A percentile compares a stretch with the other conserved stretches of the same genome.
These are phyloP conservation scores for Torymus tubicola DNA, from an alignment of 2,888 invertebrate genomes.

Conservation along the genomic window DNA sequence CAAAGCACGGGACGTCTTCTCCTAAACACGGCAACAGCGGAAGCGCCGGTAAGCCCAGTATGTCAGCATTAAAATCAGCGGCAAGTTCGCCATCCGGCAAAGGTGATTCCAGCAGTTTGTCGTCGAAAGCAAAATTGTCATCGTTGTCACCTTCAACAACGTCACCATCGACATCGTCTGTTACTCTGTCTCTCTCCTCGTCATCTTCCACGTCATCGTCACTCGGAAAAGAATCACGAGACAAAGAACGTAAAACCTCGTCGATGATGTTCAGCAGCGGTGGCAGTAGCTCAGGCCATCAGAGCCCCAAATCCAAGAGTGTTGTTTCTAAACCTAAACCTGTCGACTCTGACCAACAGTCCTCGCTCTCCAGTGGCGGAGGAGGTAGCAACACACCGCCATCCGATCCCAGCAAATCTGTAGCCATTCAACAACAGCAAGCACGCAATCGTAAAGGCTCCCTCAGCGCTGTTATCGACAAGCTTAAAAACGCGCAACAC, in stretches of 20 bases:
- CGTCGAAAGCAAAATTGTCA: slow-evolving; percentile 66
- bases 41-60: slow-evolving; percentile 90
- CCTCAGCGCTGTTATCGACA: slow-evolving; percentile 91
- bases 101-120: slow-evolving; percentile 57
- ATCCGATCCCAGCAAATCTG: slow-evolving; percentile 81
- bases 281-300: slow-evolving; percentile 79
- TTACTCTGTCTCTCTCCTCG: slow-evolving; percentile 9
- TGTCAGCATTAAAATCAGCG: slow-evolving; percentile 91
- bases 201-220: slow-evolving; percentile 34
- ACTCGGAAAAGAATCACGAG: slow-evolving; percentile 64
- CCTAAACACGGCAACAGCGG: slow-evolving; percentile 86
- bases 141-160: slow-evolving; percentile 67
- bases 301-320: slow-evolving; percentile 83
- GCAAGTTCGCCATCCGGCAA: slow-evolving; percentile 77
- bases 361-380: slow-evolving; percentile 68
- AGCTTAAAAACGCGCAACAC: slow-evolving; percentile 84
- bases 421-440: slow-evolving; percentile 78
- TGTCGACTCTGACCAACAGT: slow-evolving; percentile 78
- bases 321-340: slow-evolving; percentile 83
- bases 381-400: slow-evolving; percentile 76
- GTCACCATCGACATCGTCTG: slow-evolving; percentile 65
- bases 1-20: slow-evolving; percentile 85
- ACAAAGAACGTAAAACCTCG: slow-evolving; percentile 75
- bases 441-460: slow-evolving; percentile 85
- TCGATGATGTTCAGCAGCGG: slow-evolving; percentile 73